These are phyloP conservation scores for Fistularia commersonii DNA, from an alignment of 2,797 vertebrate genomes.

Conservation along the genomic window DNA sequence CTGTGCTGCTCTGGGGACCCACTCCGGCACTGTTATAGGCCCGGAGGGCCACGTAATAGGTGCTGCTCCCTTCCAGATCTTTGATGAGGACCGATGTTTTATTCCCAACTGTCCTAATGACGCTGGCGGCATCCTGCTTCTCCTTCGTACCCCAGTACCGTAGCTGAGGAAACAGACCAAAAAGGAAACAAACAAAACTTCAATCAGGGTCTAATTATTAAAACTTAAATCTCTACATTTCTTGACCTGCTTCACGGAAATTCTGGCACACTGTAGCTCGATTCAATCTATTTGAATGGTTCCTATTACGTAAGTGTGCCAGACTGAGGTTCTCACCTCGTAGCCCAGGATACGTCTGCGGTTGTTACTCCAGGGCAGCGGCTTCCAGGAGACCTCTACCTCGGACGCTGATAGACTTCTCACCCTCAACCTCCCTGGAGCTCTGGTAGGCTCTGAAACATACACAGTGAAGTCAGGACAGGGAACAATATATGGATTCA, in stretches of 20 bases:
- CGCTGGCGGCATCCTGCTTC: constrained; percentile 82
- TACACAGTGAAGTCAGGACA: constrained; percentile 18
- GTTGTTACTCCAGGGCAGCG: constrained; percentile 81
- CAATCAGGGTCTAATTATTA: neutral
- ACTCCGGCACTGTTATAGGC: constrained; percentile 91
- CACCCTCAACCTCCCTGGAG: constrained; percentile 81
- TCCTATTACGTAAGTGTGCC: constrained; percentile 41
- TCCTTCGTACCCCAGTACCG: constrained; percentile 84
- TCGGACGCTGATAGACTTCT: constrained; percentile 87
- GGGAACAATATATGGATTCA: constrained; percentile 1
- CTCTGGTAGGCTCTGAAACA: constrained; percentile 82
- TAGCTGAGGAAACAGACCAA: constrained; percentile 68
- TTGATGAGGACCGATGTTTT: constrained; percentile 80
- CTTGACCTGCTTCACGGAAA: neutral
- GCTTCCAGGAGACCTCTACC: constrained; percentile 88
- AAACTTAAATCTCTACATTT: neutral
- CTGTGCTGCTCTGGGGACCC: constrained; percentile 81
- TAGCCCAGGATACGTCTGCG: constrained; percentile 90
- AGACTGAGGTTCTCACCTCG: constrained; percentile 75
- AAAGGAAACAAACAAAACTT: neutral
- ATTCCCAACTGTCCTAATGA: constrained; percentile 84
- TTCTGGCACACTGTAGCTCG: constrained; percentile 4
- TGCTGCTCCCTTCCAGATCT: constrained; percentile 82
- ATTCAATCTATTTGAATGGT: constrained; percentile 12
- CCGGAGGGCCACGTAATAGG: constrained; percentile 84